These are phyloP conservation scores for Chromoteleia sp. DNA, from an alignment of 2,888 invertebrate species.

Conservation along the genomic window DNA sequence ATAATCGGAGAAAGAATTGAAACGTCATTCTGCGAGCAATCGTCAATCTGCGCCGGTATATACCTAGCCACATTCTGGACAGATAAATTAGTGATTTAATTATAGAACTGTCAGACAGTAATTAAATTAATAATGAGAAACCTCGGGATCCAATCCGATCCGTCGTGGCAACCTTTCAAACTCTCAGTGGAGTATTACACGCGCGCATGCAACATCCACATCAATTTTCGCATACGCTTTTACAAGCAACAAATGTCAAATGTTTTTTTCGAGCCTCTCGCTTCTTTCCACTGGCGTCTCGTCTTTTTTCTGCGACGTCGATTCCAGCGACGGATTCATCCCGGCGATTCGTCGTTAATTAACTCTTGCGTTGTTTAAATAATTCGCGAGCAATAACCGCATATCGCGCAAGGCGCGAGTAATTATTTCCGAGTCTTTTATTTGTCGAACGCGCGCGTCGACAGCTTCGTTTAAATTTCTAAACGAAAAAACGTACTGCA, in stretches of 20 bases:
- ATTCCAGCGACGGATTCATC: slow-evolving; percentile 30
- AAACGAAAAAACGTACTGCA: slow-evolving; percentile 14
- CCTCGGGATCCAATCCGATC: slow-evolving; percentile 80
- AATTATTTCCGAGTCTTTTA: slow-evolving; percentile 26
- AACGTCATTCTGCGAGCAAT: slow-evolving; percentile 80
- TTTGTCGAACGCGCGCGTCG: slow-evolving; percentile 14
- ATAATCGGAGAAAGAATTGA: slow-evolving; percentile 77
- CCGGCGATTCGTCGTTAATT: slow-evolving; percentile 22
- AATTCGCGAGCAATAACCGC: slow-evolving; percentile 6
- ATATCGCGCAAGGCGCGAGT: neutral
- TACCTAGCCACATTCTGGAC: slow-evolving; percentile 79
- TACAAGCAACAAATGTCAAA: slow-evolving; percentile 61
- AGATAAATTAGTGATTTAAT: slow-evolving; percentile 84
- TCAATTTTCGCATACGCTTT: slow-evolving; percentile 63
- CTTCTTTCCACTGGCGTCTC: neutral
- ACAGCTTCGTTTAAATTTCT: slow-evolving; percentile 44
- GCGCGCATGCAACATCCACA: slow-evolving; percentile 69
- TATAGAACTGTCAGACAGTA: slow-evolving; percentile 84
- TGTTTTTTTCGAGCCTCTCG: slow-evolving; percentile 11
- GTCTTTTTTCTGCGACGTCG: neutral
- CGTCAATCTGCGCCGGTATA: slow-evolving; percentile 75
- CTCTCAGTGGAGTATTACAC: slow-evolving; percentile 66
- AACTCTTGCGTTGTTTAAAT: slow-evolving; percentile 36
- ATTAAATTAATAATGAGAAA: slow-evolving; percentile 84
- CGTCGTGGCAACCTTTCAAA: slow-evolving; percentile 80